Evolutionary conservation across 2,113 vertebrate genomes (phyloP), one percentile per base, ranked within the genome.

Genomic region (Pomatorhinus ruficollis): DNA sequence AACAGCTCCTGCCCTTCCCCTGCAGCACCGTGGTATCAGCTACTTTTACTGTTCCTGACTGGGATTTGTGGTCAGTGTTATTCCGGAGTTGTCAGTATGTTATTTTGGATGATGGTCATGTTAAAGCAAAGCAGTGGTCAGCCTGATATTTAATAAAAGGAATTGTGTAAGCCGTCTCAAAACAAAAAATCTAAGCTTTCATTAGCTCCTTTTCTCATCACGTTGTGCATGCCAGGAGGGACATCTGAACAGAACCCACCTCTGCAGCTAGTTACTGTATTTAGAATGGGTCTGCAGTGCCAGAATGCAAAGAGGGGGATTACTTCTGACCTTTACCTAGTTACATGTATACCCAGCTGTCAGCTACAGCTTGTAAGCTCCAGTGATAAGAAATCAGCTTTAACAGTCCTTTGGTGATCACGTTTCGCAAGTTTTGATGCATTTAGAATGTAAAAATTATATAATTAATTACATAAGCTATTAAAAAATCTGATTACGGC

Each of bases 321-420:
- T 87, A 92, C 84, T 93, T 49, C 68, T 78, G 90, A 96, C 86
- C 91, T 92, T 92, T 87, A 86, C 69, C 60, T 45, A 45, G 65
- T 75, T 92, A 82, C 61, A 76, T 9, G 20, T 69, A 49, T 57
- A 76, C 30, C 63, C 81, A 44, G 63, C 83, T 57, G 77, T n/a
- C 72, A 74, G 25, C 81, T 47, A 44, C 16, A n/a, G 39, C 11
- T 22, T 64, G 35, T 56, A 87, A 88, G 31, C n/a, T 66, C 15
- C 45, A 45, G 25, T 15, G 30, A 28, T 10, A 44, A 77, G 70
- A 65, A 89, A 88, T 24, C 70, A 61, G 61, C 69, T 54, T 68
- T 37, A 87, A n/a, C 17, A 10, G 25, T 42, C 53, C 60, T 72
- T 72, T 6, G 25, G 25, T 25, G n/a, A 61, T 30, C n/a, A 7